phyloP scores from a whole-genome alignment of 1,140 invertebrate genomes.

The Scaptomyza pallida region DNA sequence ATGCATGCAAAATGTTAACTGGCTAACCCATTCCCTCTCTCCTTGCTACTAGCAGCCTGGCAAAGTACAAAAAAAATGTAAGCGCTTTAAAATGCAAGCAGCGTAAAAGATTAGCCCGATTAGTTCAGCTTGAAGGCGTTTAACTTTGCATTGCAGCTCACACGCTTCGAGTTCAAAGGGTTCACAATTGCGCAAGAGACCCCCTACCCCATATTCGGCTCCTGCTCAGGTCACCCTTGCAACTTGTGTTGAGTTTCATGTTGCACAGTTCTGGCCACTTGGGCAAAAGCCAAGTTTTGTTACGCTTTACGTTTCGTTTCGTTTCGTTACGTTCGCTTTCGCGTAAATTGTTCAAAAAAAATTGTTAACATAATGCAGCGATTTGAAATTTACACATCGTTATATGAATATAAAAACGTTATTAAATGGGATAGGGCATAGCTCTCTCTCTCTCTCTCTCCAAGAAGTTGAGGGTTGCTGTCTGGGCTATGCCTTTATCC shows the following conservation, averaged over 20 bases:
- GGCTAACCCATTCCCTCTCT: background rate
- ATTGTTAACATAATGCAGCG: constrained; percentile 49
- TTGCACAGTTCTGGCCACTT: constrained; percentile 9
- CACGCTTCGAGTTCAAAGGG: constrained; percentile 69
- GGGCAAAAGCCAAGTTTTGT: constrained; percentile 12
- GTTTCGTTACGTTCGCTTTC: constrained; percentile 23
- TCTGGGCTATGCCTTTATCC: background rate
- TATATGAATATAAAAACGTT: constrained; percentile 71
- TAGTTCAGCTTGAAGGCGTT: constrained; percentile 69
- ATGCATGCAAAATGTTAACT: constrained; percentile 64
- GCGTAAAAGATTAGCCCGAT: constrained; percentile 83
- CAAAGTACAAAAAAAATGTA: constrained; percentile 11
- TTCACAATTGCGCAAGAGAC: constrained; percentile 21
- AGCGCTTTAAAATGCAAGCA: constrained; percentile 75
- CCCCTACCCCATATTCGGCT: background rate
- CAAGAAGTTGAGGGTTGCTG: constrained; percentile 1
- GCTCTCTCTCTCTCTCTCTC: too few species aligned
- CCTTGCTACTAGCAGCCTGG: background rate
- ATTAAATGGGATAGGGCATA: constrained; percentile 6
- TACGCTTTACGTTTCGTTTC: constrained; percentile 6
- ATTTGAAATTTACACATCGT: constrained; percentile 74
- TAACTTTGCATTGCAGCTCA: constrained; percentile 50
- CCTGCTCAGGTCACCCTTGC: constrained; percentile 13
- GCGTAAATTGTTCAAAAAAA: constrained; percentile 29
- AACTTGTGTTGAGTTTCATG: constrained; percentile 51